Evolutionary conservation across 2,888 invertebrate genomes (phyloP), one percentile per base, ranked within the genome.

Genomic region (Leucoma salicis): DNA sequence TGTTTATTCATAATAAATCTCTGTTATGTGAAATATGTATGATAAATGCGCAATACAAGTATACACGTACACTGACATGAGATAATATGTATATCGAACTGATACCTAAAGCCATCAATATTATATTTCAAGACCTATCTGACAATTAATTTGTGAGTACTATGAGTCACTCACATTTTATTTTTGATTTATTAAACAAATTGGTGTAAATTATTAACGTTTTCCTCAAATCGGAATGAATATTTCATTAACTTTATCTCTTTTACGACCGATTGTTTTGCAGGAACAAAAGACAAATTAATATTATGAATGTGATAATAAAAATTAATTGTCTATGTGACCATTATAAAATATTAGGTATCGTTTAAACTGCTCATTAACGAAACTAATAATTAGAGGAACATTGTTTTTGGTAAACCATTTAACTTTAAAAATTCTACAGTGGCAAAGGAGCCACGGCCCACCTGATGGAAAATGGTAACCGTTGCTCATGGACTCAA

Each of bases 381-480:
- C 53, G 45, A 57, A 56, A 51, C 46, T 43, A 41, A 53, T 61
- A 60, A 65, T 59, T 55, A 55, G 52, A 55, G 52, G 44, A 46
- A 49, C 44, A 43, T 43, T 46, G 41, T 50, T 71, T 65, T 5
- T n/a, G n/a, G n/a, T n/a, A n/a, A n/a, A n/a, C n/a, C n/a, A n/a
- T n/a, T n/a, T n/a, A n/a, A n/a, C n/a, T n/a, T n/a, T n/a, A n/a
- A n/a, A n/a, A n/a, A n/a, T n/a, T n/a, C n/a, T n/a, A n/a, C n/a
- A n/a, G n/a, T n/a, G n/a, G n/a, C n/a, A n/a, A n/a, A n/a, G n/a
- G n/a, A n/a, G n/a, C n/a, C n/a, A n/a, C n/a, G n/a, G n/a, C n/a
- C n/a, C n/a, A n/a, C n/a, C n/a, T n/a, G n/a, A n/a, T n/a, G n/a
- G n/a, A n/a, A n/a, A n/a, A n/a, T n/a, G n/a, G n/a, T n/a, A n/a